Conservation (phyloP, 2,113 vertebrate species). For the Paedocypris sp. region DNA sequence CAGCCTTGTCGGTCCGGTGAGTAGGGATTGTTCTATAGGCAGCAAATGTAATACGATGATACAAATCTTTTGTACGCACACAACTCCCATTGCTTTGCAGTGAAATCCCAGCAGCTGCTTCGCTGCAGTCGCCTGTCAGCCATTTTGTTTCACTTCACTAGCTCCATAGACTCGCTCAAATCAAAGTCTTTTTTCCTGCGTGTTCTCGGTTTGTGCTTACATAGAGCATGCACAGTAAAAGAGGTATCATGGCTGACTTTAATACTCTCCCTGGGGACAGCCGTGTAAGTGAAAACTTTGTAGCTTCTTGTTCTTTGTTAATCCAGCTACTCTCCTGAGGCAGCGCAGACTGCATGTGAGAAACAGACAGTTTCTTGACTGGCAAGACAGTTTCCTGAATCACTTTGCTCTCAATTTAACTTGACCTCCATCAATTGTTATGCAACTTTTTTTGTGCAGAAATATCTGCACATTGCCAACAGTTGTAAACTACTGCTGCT, state of each 20-base stretch:
- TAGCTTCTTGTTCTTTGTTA: constrained; percentile 13
- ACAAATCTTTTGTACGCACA: constrained; percentile 15
- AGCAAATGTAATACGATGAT: constrained; percentile 31
- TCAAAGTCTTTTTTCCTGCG: not conserved
- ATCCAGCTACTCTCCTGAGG: not conserved
- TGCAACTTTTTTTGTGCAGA: not conserved
- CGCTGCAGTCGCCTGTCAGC: constrained; percentile 18
- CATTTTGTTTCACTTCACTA: constrained; percentile 23
- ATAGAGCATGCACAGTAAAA: not conserved
- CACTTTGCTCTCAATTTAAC: not conserved
- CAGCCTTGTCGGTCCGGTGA: too few relatives aligned
- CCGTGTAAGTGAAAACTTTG: constrained; percentile 11
- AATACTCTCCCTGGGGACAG: not conserved
- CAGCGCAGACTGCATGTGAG: not conserved
- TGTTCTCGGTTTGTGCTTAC: not conserved
- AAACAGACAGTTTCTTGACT: not conserved
- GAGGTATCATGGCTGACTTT: constrained; percentile 5
- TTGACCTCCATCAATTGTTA: constrained; percentile 5
- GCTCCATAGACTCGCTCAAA: constrained; percentile 9
- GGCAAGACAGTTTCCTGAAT: not conserved
- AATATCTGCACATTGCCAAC: not conserved
- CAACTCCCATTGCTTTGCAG: constrained; percentile 7
- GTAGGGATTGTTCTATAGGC: too few relatives aligned
- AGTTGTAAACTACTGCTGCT: not conserved
- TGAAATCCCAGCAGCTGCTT: constrained; percentile 23